phyloP scores from a whole-genome alignment of 2,888 invertebrate genomes.

The Selenia dentaria region DNA sequence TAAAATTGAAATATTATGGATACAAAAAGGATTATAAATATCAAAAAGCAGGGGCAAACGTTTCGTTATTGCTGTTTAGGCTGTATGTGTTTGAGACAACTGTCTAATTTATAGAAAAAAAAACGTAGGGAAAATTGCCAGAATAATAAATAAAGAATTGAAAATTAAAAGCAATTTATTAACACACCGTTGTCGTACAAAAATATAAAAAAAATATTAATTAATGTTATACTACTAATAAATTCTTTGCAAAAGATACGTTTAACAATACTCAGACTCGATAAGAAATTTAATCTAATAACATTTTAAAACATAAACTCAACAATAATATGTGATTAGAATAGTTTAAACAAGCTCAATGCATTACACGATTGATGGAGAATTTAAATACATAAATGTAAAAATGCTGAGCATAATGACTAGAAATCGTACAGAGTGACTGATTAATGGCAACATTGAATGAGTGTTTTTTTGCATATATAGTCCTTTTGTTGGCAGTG shows the following conservation, averaged over 20 bases:
- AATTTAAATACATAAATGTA: too few relatives aligned
- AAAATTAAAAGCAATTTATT: slow-evolving; percentile 4
- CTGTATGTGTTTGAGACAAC: too few relatives aligned
- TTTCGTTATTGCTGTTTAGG: slow-evolving; percentile 20
- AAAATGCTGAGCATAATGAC: slow-evolving; percentile 20
- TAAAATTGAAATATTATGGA: slow-evolving; percentile 23
- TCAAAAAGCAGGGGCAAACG: slow-evolving; percentile 13
- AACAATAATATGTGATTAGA: too few relatives aligned
- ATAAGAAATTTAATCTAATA: too few relatives aligned
- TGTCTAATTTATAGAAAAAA: too few relatives aligned
- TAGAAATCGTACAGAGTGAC: slow-evolving; percentile 7
- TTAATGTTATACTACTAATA: too few relatives aligned
- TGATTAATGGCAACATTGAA: slow-evolving; percentile 3
- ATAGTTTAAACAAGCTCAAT: too few relatives aligned
- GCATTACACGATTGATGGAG: too few relatives aligned
- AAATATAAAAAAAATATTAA: slow-evolving; percentile 32
- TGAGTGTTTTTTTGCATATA: not conserved
- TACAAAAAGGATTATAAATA: slow-evolving; percentile 24
- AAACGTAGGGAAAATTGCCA: slow-evolving; percentile 1
- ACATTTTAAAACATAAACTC: not conserved
- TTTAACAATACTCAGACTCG: not conserved
- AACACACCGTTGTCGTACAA: slow-evolving; percentile 38
- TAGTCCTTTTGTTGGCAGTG: slow-evolving; percentile 43
- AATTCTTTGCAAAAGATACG: not conserved
- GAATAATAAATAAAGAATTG: not conserved